A percentile compares a stretch with the other conserved stretches of the same genome.
These are phyloP conservation scores for Halesus radiatus DNA, from an alignment of 1,140 invertebrate genomes.

Conservation along the genomic window DNA sequence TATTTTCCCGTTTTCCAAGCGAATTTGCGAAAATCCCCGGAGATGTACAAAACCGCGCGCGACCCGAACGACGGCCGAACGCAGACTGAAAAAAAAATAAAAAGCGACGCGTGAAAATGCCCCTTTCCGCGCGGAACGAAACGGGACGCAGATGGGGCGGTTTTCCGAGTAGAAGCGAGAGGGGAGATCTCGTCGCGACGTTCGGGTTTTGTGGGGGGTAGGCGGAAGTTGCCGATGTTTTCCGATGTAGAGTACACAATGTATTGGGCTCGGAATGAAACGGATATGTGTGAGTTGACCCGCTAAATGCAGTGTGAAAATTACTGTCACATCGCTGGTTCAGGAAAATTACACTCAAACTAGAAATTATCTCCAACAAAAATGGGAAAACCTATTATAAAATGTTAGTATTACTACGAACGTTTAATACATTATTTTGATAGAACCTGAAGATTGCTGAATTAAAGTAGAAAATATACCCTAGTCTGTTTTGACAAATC, in stretches of 20 bases:
- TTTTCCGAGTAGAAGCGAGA: not conserved
- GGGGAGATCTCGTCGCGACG: slow-evolving; percentile 6
- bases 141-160: not conserved
- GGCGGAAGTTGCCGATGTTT: not conserved
- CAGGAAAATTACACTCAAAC: not conserved
- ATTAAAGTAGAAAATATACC: not conserved
- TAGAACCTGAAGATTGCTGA: too few species aligned
- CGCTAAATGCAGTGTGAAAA: slow-evolving; percentile 15
- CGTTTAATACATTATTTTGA: too few species aligned
- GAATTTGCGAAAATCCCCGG: not conserved
- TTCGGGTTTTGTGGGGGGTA: not conserved
- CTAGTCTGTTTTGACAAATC: not conserved
- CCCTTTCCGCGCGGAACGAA: slow-evolving; percentile 2
- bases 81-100: slow-evolving; percentile 23
- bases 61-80: not conserved
- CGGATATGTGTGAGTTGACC: slow-evolving; percentile 28
- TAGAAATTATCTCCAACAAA: not conserved
- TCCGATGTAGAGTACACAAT: not conserved
- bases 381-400: not conserved
- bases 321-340: not conserved
- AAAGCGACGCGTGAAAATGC: slow-evolving; percentile 35
- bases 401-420: too few species aligned
- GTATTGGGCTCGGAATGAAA: not conserved
- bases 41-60: not conserved
- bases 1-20: not conserved